Evolutionary conservation across 2,113 vertebrate species (phyloP), one percentile per base, ranked within the genome.

Genomic region (Otocyon megalotis): DNA sequence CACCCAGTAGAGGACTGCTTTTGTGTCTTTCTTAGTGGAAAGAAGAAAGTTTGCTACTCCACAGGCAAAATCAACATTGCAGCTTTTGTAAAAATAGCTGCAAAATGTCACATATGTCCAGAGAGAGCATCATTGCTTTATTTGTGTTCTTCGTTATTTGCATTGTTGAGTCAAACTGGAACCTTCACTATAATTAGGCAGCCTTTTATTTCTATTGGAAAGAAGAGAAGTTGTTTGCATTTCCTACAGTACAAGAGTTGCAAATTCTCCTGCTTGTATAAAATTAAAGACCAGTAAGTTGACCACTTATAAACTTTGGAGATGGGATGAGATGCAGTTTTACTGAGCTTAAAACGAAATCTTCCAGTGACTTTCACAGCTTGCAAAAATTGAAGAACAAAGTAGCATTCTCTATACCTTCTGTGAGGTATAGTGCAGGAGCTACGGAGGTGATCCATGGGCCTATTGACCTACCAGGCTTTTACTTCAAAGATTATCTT

Each of bases 61-160:
- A 76, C 90, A 89, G 94, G 79, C 97, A 96, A 94, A 98, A 76
- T 72, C 96, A 96, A 32, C 98, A 97, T 97, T 98, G 98, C 95
- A 98, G n/a, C 81, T 83, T 77, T 30, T 35, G 2, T 82, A 58
- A 93, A 77, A 97, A 86, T 53, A 74, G n/a, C 43, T 85, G 48
- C 37, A 77, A 67, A 91, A 69, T 24, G 22, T 54, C 80, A 26
- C 62, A 0, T 30, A 24, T 65, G 88, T 92, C 84, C 96, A 95
- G 81, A 63, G 90, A 95, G 60, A 90, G 54, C 48, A 50, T 67
- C 35, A 0, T 28, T 30, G 63, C 83, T 98, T 97, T 97, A 90
- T n/a, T 96, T 90, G 98, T 98, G 97, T 97, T 96, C 94, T 95
- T 97, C 97, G 54, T 97, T 98, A 95, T 96, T 93, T 96, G 90